Base-by-base conservation (phyloP, 2,888 invertebrate species). In the Torymus aiolomorphi region DNA sequence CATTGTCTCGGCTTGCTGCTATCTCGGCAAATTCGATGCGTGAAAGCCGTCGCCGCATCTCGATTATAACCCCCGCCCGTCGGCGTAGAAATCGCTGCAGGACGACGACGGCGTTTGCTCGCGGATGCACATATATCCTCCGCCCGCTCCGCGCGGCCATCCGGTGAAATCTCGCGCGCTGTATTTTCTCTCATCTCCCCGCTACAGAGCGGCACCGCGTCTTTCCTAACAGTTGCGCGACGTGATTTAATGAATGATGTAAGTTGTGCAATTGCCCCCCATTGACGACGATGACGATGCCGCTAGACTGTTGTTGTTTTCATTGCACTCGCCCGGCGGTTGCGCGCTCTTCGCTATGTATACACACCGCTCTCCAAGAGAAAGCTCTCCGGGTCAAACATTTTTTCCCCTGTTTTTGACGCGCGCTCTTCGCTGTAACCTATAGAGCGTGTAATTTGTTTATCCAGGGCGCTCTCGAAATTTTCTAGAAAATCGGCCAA, bases 231-330 rank as follows among this genome's bases (percentile, higher is more conserved):
- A 31, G 63, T 66, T 71, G 52, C 49, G 69, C 56, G 20, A 24
- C 51, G 56, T 77, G 65, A 70, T 71, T 77, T 65, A 71, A 66
- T 51, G 59, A 71, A 71, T 70, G 65, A 65, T 59, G 71, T 59
- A 65, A 77, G 63, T 76, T 54, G 61, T 70, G 63, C 71, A 62
- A 62, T 76, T 69, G 24, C 59, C 51, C 16, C 63, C 31, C 31
- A 31, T 31, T 31, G 31, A 73, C 61, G 52, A 52, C 54, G 13
- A 18, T 61, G 31, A 31, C 14, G 57, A 49, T n/a, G 51, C 12
- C 16, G 69, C 54, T 31, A 31, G 31, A 31, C 31, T 31, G 31
- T 31, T 31, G 31, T 31, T n/a, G 73, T 2, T 16, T 52, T 61
- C 54, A 16, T 24, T 13, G 71, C 59, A 42, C 54, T 56, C 24